Evolutionary conservation across 2,888 invertebrate species (phyloP).

Genomic region (Caenorhabditis parvicauda): DNA sequence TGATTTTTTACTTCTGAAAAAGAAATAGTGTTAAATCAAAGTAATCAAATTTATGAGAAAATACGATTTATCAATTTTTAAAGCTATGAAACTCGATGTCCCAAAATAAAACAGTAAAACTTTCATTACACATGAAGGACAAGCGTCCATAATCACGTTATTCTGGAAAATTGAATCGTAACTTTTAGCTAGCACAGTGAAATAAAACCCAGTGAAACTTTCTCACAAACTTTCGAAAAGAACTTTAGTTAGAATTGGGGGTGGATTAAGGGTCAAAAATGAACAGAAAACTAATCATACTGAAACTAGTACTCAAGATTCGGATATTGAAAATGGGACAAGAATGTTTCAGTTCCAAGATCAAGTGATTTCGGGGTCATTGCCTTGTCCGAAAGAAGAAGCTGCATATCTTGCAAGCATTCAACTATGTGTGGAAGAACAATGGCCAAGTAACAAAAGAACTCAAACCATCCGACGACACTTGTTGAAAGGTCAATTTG

Average conservation of each 20-base stretch:
- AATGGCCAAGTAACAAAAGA: constrained; percentile 64
- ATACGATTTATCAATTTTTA: not conserved
- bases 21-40: no score
- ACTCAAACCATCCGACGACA: constrained; percentile 61
- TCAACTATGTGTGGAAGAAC: constrained; percentile 70
- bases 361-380: constrained; percentile 69
- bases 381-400: constrained; percentile 70
- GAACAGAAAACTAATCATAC: no score
- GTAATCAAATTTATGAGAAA: not conserved
- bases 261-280: no score
- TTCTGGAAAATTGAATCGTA: no score
- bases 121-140: no score
- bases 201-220: no score
- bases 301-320: no score
- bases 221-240: no score
- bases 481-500: constrained; percentile 61
- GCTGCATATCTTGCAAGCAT: constrained; percentile 71
- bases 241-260: no score
- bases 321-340: constrained; percentile 10
- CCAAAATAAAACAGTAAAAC: not conserved
- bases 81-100: not conserved
- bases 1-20: no score
- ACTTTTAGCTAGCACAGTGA: no score
- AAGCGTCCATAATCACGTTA: no score
- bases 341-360: constrained; percentile 68